Conservation (phyloP, 1,140 invertebrate genomes). For the Zeugodacus cucurbitae region DNA sequence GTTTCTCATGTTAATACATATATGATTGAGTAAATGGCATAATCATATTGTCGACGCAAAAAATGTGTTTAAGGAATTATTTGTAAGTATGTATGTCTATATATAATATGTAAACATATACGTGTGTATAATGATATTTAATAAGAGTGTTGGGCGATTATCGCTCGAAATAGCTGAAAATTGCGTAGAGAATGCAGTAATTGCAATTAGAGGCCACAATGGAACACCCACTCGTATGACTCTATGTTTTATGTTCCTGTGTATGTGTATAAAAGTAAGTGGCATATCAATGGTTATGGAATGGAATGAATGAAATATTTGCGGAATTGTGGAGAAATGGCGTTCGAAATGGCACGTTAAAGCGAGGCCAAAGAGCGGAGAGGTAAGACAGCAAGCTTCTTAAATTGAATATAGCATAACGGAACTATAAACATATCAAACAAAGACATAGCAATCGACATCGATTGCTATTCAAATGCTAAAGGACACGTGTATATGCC, state of each 20-base stretch:
- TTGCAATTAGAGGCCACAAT: not conserved
- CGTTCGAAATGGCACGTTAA: not conserved
- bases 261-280: not conserved
- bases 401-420: not conserved
- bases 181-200: not conserved
- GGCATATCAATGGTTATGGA: not conserved
- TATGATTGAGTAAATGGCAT: no score
- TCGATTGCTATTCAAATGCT: not conserved
- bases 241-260: no score
- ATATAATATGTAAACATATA: no score
- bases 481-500: not conserved
- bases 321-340: not conserved
- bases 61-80: no score
- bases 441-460: not conserved
- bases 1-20: no score
- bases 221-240: not conserved
- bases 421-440: not conserved
- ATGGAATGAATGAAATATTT: conserved; percentile 3
- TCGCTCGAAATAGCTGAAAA: not conserved
- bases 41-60: no score
- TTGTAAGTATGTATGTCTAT: no score
- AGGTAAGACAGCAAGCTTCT: not conserved
- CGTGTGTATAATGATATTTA: no score
- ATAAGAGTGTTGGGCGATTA: not conserved
- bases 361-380: not conserved